Evolutionary conservation across 2,797 vertebrate species (phyloP).

Genomic region (Epinephelus malabaricus): DNA sequence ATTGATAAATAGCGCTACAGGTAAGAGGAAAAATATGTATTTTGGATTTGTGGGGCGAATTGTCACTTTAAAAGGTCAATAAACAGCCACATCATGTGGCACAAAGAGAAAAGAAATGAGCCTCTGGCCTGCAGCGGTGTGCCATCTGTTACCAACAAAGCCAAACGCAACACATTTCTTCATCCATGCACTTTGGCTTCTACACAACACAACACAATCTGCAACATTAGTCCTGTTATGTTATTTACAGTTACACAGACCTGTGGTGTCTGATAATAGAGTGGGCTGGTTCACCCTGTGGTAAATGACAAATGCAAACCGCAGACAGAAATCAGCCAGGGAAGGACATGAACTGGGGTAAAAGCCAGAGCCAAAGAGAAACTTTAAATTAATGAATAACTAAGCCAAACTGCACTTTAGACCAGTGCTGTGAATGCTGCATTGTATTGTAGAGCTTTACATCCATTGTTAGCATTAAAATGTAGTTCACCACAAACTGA

Average conservation of each 20-base stretch:
- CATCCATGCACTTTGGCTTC: background rate
- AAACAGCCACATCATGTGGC: background rate
- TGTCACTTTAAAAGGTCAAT: background rate
- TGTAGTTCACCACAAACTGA: background rate
- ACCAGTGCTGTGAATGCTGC: background rate
- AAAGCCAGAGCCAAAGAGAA: background rate
- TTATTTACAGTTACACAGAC: constrained; percentile 13
- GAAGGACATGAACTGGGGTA: background rate
- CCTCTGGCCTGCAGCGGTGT: background rate
- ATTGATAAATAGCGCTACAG: too few relatives aligned
- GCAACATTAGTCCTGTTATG: background rate
- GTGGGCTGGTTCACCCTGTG: background rate
- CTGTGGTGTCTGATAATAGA: background rate
- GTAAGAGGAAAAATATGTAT: too few relatives aligned
- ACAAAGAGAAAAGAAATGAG: background rate
- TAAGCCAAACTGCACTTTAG: background rate
- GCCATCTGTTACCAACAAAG: constrained; percentile 15
- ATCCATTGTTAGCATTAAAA: background rate
- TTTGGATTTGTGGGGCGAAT: too few relatives aligned
- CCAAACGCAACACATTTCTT: background rate
- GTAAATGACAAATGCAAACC: background rate
- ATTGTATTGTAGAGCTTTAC: background rate
- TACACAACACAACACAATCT: background rate
- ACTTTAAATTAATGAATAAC: constrained; percentile 2
- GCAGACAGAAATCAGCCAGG: constrained; percentile 6